phyloP scores from a whole-genome alignment of 2,113 vertebrate genomes.

The Callocephalon fimbriatum region DNA sequence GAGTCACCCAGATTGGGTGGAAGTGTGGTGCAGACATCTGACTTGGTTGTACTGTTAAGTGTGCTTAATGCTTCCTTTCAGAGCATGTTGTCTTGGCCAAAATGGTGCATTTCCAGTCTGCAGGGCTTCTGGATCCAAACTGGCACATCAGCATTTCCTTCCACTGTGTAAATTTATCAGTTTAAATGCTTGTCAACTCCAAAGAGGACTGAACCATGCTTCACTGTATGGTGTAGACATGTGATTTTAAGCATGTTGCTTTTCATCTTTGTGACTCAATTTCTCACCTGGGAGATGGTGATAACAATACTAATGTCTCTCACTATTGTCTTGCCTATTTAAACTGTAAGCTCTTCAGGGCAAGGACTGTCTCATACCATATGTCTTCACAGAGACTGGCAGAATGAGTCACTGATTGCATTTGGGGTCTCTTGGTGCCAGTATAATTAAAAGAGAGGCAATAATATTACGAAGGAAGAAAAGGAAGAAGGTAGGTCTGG shows the following conservation, averaged over 20 bases:
- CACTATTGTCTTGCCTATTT: slow-evolving; percentile 68
- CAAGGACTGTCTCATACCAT: slow-evolving; percentile 61
- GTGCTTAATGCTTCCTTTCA: background rate
- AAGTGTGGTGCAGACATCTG: background rate
- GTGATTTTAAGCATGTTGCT: slow-evolving; percentile 24
- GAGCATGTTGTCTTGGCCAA: background rate
- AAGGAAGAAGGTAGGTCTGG: slow-evolving; percentile 35
- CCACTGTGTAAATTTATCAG: background rate
- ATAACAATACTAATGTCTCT: slow-evolving; percentile 62
- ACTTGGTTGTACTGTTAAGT: background rate
- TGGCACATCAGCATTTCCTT: background rate
- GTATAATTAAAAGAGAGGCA: slow-evolving; percentile 68
- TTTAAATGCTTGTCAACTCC: background rate
- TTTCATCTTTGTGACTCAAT: slow-evolving; percentile 51
- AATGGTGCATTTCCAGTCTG: background rate
- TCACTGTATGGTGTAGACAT: background rate
- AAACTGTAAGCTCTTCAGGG: slow-evolving; percentile 65
- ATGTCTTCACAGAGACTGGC: slow-evolving; percentile 62
- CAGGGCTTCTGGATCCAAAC: background rate
- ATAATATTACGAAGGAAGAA: slow-evolving; percentile 59
- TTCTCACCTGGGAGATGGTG: slow-evolving; percentile 43
- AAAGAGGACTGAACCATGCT: background rate
- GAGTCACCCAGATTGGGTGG: background rate
- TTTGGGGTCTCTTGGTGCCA: slow-evolving; percentile 60
- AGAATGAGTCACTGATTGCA: slow-evolving; percentile 65